Evolutionary conservation across 2,888 invertebrate species (phyloP).

Genomic region (Callimorpha dominula): DNA sequence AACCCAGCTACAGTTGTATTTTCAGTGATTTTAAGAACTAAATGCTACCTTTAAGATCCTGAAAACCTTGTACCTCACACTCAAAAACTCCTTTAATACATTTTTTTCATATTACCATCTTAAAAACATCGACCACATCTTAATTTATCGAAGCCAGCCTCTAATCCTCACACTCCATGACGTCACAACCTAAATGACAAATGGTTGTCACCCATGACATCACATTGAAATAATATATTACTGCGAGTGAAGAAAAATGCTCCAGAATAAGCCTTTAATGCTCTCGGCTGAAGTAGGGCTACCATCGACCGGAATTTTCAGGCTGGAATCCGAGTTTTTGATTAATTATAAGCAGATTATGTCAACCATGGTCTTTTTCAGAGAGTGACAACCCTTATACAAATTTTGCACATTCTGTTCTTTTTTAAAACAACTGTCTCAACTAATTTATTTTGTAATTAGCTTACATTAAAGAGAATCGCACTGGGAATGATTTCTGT

Average conservation of each 20-base stretch:
- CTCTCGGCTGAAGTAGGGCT: slow-evolving; percentile 41
- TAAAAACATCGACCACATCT: slow-evolving; percentile 8
- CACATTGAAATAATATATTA: slow-evolving; percentile 67
- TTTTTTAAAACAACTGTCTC: not conserved
- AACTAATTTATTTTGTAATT: not conserved
- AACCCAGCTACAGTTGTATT: too few relatives aligned
- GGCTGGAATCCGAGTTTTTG: not conserved
- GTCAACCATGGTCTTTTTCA: not conserved
- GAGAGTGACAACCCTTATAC: not conserved
- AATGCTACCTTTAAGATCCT: too few relatives aligned
- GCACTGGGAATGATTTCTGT: too few relatives aligned
- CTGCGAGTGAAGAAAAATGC: slow-evolving; percentile 67
- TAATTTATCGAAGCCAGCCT: slow-evolving; percentile 25
- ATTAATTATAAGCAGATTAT: not conserved
- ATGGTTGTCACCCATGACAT: slow-evolving; percentile 61
- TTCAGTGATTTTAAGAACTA: too few relatives aligned
- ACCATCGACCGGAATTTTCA: not conserved
- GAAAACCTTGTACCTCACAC: too few relatives aligned
- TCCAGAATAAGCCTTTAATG: slow-evolving; percentile 63
- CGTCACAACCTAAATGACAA: slow-evolving; percentile 65
- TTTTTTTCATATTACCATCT: not conserved
- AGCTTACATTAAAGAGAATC: too few relatives aligned
- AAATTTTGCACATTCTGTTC: not conserved
- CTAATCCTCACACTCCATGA: slow-evolving; percentile 41
- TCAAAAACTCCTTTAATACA: not conserved